phyloP scores from a whole-genome alignment of 2,797 vertebrate species.

The Lutra lutra region DNA sequence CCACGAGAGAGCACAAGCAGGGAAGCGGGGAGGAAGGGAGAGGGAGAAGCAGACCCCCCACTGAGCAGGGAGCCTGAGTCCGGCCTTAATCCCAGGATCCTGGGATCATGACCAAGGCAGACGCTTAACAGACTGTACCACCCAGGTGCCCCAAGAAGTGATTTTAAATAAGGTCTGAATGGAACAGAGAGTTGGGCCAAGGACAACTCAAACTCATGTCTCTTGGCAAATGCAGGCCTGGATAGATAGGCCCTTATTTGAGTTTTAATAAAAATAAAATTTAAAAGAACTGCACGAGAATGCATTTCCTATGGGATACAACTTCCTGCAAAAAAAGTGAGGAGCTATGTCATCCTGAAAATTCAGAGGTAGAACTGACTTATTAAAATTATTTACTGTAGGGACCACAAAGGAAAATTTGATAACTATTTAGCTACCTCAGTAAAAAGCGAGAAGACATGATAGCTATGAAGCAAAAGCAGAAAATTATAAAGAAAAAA shows the following conservation, averaged over 20 bases:
- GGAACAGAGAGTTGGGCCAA: background rate
- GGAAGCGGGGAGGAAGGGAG: background rate
- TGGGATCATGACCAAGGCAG: background rate
- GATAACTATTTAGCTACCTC: slow-evolving; percentile 20
- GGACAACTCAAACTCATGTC: background rate
- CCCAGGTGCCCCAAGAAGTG: background rate
- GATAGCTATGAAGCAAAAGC: background rate
- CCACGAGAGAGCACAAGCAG: background rate
- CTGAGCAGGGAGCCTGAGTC: background rate
- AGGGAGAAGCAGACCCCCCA: background rate
- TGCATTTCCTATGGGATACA: background rate
- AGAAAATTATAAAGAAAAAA: background rate
- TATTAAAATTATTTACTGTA: background rate
- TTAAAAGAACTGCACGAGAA: background rate
- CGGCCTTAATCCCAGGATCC: background rate
- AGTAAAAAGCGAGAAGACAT: background rate
- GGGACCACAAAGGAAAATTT: background rate
- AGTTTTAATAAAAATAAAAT: slow-evolving; percentile 41
- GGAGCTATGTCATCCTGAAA: slow-evolving; percentile 6
- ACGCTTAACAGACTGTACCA: background rate
- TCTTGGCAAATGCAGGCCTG: background rate
- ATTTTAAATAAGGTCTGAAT: background rate
- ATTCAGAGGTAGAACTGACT: background rate
- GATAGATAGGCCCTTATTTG: background rate
- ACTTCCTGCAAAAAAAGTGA: slow-evolving; percentile 36